Evolutionary conservation across 30 jellyfish, hydroid and myxozoan species (phyloP).

Genomic region (Aurelia aurita complex sp. Pacific): DNA sequence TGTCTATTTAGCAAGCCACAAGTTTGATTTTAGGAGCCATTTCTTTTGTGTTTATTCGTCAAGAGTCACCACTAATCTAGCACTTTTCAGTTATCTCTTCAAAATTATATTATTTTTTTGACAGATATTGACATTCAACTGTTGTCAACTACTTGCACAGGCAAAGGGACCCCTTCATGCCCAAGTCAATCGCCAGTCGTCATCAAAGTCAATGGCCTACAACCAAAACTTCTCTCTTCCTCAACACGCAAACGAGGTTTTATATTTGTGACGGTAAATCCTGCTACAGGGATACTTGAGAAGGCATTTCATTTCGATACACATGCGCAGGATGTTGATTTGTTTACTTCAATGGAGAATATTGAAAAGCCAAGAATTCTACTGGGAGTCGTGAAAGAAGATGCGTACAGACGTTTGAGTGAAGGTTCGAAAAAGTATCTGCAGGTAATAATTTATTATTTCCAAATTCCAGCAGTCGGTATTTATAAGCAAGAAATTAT

Average conservation of each 20-base stretch:
- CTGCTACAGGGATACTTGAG: slow-evolving; percentile 4
- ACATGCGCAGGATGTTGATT: background rate
- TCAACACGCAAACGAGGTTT: slow-evolving; percentile 7
- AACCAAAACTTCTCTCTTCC: background rate
- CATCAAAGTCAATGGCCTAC: background rate
- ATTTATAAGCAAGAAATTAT: too few relatives aligned
- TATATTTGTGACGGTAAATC: slow-evolving; percentile 1
- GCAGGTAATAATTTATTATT: background rate
- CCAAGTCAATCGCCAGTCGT: background rate
- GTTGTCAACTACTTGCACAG: slow-evolving; percentile 6
- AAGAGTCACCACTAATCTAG: background rate
- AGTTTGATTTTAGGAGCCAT: too few relatives aligned
- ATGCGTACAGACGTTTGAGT: background rate
- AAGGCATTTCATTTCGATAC: slow-evolving; percentile 3
- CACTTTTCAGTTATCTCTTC: background rate
- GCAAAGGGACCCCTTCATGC: background rate
- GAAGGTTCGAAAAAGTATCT: background rate
- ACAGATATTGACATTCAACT: background rate
- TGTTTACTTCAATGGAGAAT: background rate
- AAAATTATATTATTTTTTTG: background rate
- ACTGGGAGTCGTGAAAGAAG: slow-evolving; percentile 20
- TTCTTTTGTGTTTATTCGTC: too few relatives aligned
- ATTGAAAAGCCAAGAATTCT: slow-evolving; percentile 6
- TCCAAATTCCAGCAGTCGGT: background rate
- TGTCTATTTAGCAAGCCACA: too few relatives aligned